Evolutionary conservation across 2,113 vertebrate species (phyloP), one percentile per base, ranked within the genome.

Genomic region (Hemiscyllium ocellatum): DNA sequence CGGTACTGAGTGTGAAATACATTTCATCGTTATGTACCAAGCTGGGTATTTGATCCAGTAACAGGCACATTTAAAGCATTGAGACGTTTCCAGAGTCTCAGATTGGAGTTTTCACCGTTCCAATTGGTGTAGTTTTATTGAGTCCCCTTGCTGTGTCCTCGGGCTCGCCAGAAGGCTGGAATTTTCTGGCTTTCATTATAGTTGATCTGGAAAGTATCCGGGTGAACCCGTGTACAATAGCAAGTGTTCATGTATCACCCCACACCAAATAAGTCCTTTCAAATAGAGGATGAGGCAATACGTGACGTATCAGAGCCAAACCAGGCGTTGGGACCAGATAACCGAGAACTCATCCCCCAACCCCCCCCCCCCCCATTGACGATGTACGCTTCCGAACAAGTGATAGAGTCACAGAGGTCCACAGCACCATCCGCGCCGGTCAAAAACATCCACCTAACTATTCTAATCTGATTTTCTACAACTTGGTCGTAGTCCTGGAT

Each of bases 141-240:
- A 52, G 24, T 26, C 2, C 47, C 47, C 8, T 24, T 50, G 47
- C 10, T 66, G 61, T 42, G 61, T 68, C 33, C 90, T 61, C 90
- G 3, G 61, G 90, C 15, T 61, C 24, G 52, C 24, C 61, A 52
- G 26, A 33, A 68, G n/a, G 17, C 26, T 65, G 90, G 29, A 37
- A 37, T 65, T 66, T 93, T 68, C 90, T 93, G 90, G 56, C n/a
- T 93, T 93, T 68, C 90, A 93, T 93, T 93, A 42, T 42, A 65
- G 50, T 90, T 90, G 26, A 56, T 90, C 87, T 90, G 52, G 26
- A 61, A 61, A 90, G 61, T 65, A 56, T 93, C 10, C 15, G 29
- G 19, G 29, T 8, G 65, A 37, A n/a, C 33, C 33, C 17, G 37
- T n/a, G 17, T 17, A 37, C 7, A 66, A 66, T 22, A 37, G 33